Base-by-base conservation (phyloP, 1,140 invertebrate genomes). In the Ganaspis sp. region DNA sequence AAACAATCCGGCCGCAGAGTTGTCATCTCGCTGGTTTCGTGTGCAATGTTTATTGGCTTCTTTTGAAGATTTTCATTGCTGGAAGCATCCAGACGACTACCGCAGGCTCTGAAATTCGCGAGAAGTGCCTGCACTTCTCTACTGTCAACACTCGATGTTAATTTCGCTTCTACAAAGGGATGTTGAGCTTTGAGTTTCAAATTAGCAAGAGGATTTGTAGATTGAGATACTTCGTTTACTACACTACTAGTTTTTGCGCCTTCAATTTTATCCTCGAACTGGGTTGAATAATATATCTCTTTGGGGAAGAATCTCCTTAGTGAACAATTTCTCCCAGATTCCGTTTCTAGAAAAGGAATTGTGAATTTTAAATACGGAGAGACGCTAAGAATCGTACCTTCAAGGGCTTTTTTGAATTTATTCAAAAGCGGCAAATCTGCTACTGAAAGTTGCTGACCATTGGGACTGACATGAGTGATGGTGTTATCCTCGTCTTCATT, bases 331-430 rank as follows among this genome's bases (percentile, higher is more conserved):
- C 94, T 92, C 0, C 97, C 97, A 1, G 90, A 90, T 84, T 97
- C 95, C 0, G 97, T 97, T 89, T 98, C 97, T 75, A 99, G 88
- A 90, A 96, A 99, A 0, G 98, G 98, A 53, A 98, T 92, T 0
- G 94, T 93, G 83, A 97, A 96, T 76, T 95, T 94, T 1, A 98
- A 91, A 90, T 95, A 97, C 0, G 98, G 97, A 0, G 97, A 99
- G 78, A 96, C 94, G 0, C 96, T 97, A 0, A 99, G 91, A 74
- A 96, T 91, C 0, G 94, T 94, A 37, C 95, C 95, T 76, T 95
- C 94, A 4, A 98, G 88, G 2, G 94, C 93, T 85, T 95, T 95
- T 54, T 94, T 93, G 82, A 97, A 97, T 72, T 93, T 93, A 85
- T 95, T 95, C 1, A 93, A 90, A 29, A 93, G 89, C 1, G 94